A percentile compares a stretch with the other conserved stretches of the same genome.
Evolutionary conservation across 2,888 invertebrate species (phyloP).

Genomic region (Cartodere bifasciata): DNA sequence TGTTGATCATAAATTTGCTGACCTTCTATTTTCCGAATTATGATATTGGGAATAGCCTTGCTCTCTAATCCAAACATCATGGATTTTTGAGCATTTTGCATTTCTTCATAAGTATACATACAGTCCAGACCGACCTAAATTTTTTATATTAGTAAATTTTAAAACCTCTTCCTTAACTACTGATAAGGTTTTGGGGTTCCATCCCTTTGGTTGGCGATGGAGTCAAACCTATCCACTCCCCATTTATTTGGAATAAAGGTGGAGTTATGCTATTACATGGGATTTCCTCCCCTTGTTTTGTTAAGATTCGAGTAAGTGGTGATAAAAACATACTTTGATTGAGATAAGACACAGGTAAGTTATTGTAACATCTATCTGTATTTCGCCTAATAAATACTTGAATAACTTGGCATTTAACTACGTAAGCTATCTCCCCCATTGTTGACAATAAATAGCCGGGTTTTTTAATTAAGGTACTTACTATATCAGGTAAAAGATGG

Average conservation of each 20-base stretch:
- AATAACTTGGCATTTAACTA: constrained; percentile 18
- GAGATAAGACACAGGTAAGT: constrained; percentile 15
- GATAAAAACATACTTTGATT: constrained; percentile 16
- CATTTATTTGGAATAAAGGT: constrained; percentile 11
- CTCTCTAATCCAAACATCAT: no score
- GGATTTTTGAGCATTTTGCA: no score
- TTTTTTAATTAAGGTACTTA: constrained; percentile 18
- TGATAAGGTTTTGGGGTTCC: constrained; percentile 2
- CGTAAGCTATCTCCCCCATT: constrained; percentile 19
- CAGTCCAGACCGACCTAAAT: no score
- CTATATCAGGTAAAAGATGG: constrained; percentile 16
- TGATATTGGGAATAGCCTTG: no score
- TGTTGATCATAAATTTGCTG: no score
- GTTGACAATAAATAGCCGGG: constrained; percentile 19
- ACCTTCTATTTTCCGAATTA: no score
- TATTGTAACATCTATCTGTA: constrained; percentile 15
- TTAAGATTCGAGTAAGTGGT: constrained; percentile 14
- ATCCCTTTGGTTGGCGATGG: neutral
- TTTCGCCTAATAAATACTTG: constrained; percentile 12
- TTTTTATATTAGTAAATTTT: no score
- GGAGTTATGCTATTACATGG: constrained; percentile 14
- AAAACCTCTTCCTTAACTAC: no score
- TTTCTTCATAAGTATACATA: no score
- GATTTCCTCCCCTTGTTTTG: constrained; percentile 6
- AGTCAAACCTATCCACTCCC: constrained; percentile 11